These are phyloP conservation scores for Diachasmimorpha longicaudata DNA, from an alignment of 1,140 invertebrate species.

Conservation along the genomic window DNA sequence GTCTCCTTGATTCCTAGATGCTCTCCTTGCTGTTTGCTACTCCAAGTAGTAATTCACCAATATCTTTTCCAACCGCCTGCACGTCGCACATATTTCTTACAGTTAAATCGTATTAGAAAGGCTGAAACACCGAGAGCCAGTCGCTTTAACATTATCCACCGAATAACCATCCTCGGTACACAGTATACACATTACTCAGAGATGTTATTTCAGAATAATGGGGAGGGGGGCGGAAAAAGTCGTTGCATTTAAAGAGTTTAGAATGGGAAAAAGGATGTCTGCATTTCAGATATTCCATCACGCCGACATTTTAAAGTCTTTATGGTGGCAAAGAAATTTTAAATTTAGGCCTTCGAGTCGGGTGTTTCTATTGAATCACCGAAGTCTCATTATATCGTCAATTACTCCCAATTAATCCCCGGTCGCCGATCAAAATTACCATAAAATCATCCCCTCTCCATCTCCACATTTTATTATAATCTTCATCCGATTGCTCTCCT, in stretches of 20 bases:
- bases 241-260: background rate
- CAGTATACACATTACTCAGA: background rate
- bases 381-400: too few relatives aligned
- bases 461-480: too few relatives aligned
- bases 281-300: too few relatives aligned
- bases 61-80: background rate
- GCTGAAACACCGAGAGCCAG: background rate
- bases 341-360: too few relatives aligned
- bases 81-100: slow-evolving; percentile 1
- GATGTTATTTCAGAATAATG: background rate
- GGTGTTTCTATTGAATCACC: too few relatives aligned
- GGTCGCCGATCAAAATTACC: too few relatives aligned
- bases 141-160: background rate
- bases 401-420: too few relatives aligned
- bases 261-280: background rate
- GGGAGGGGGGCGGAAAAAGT: background rate
- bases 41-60: slow-evolving; percentile 7
- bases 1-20: slow-evolving; percentile 24
- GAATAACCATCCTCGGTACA: background rate
- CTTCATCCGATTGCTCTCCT: too few relatives aligned
- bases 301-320: background rate
- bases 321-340: too few relatives aligned
- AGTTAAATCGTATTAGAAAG: background rate
- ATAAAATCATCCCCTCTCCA: background rate
- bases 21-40: background rate